Conservation (phyloP, 2,797 vertebrate species). For the Crax fasciolata region DNA sequence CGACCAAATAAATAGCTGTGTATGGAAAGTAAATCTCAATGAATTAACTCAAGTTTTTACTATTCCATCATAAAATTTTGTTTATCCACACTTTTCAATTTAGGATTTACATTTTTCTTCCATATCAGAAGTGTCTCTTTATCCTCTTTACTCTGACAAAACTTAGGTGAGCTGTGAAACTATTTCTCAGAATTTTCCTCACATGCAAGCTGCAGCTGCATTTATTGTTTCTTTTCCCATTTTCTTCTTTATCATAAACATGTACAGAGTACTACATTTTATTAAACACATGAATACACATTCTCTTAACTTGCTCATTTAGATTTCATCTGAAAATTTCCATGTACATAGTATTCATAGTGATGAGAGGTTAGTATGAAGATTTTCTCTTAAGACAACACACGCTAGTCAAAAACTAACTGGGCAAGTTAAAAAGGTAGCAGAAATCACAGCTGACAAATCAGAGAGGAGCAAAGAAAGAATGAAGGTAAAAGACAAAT, state of each 20-base stretch:
- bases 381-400: not conserved
- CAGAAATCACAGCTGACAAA: not conserved
- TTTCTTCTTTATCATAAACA: constrained; percentile 3
- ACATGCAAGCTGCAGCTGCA: not conserved
- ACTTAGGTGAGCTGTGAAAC: not conserved
- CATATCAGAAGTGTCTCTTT: not conserved
- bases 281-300: not conserved
- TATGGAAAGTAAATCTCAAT: not conserved
- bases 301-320: not conserved
- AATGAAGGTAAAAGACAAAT: not conserved
- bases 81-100: not conserved
- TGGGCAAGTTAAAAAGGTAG: not conserved
- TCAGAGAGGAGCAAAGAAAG: not conserved
- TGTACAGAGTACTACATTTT: not conserved
- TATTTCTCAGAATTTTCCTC: constrained; percentile 28
- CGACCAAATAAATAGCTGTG: not conserved
- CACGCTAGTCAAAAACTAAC: not conserved
- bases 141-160: constrained; percentile 7
- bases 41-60: not conserved
- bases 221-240: not conserved
- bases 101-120: constrained; percentile 32
- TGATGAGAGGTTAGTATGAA: not conserved
- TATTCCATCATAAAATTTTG: not conserved
- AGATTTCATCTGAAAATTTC: not conserved
- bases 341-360: not conserved